phyloP scores from a whole-genome alignment of 2,113 vertebrate genomes.

The Apodemus sylvaticus region DNA sequence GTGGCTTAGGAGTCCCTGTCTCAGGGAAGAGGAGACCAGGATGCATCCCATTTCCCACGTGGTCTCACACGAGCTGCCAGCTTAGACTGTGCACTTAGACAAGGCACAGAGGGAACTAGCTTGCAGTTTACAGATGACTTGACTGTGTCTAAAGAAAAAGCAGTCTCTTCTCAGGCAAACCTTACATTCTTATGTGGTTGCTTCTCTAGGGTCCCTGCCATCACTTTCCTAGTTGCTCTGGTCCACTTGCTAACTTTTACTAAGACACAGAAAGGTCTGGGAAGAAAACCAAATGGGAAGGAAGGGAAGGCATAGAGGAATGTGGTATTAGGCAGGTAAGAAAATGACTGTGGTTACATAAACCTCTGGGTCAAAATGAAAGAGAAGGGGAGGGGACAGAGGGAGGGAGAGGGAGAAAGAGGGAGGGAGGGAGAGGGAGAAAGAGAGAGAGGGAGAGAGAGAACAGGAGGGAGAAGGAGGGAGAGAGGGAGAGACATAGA shows the following conservation, averaged over 20 bases:
- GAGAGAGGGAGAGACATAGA: rapidly evolving
- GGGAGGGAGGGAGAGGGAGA: rapidly evolving
- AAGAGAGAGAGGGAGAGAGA: neutral
- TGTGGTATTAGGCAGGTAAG: neutral
- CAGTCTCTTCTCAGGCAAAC: conserved; percentile 1
- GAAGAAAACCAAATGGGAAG: neutral
- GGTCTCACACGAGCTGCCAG: neutral
- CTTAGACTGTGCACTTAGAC: neutral
- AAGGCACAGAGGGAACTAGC: neutral
- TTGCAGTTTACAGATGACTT: neutral
- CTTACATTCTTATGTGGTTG: neutral
- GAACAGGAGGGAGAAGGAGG: neutral
- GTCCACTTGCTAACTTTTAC: neutral
- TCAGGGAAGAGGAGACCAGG: neutral
- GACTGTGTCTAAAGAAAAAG: neutral
- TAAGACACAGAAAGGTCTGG: neutral
- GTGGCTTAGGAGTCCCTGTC: neutral
- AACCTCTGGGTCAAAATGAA: neutral
- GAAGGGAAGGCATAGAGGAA: neutral
- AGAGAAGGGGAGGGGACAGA: neutral
- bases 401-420: neutral
- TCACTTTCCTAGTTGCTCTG: neutral
- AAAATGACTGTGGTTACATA: neutral
- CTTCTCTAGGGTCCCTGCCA: neutral
- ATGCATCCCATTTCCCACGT: neutral